Percentiles rank a stretch among this genome's conserved stretches.
phyloP scores from a whole-genome alignment of 2,797 vertebrate genomes.

The Lithobates pipiens region DNA sequence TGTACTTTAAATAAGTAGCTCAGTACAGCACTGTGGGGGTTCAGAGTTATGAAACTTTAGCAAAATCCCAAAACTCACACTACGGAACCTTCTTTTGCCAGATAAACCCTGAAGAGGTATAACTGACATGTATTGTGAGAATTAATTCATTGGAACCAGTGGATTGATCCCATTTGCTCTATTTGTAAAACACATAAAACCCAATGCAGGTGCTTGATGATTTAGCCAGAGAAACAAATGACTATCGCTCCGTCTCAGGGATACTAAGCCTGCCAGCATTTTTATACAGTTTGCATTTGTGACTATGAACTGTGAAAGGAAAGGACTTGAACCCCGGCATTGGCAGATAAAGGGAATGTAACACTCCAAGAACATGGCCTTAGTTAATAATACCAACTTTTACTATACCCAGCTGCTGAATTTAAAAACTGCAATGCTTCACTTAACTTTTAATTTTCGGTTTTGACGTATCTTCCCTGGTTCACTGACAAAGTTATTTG shows the following conservation, averaged over 20 bases:
- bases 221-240: not conserved
- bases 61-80: not conserved
- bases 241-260: not conserved
- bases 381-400: conserved; percentile 30
- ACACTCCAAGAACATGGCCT: conserved; percentile 17
- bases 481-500: conserved; percentile 27
- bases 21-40: not conserved
- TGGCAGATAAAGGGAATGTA: conserved; percentile 33
- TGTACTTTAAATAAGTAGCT: too few species aligned
- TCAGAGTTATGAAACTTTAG: not conserved
- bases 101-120: not conserved
- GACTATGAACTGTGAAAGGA: conserved; percentile 28
- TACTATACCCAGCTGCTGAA: conserved; percentile 28
- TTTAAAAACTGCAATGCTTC: conserved; percentile 16
- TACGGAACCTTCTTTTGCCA: not conserved
- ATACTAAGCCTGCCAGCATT: not conserved
- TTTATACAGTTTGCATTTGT: conserved; percentile 4
- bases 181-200: conserved; percentile 2
- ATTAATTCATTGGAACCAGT: conserved; percentile 20
- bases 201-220: conserved; percentile 15
- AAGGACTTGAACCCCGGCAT: conserved; percentile 8
- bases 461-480: not conserved
- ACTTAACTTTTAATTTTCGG: conserved; percentile 35
- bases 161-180: conserved; percentile 16
- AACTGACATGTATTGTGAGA: not conserved